Percentiles rank a stretch among this genome's conserved stretches.
Conservation (phyloP, 37 sponge, comb jelly and placozoan genomes). For the Agelas oroides region DNA sequence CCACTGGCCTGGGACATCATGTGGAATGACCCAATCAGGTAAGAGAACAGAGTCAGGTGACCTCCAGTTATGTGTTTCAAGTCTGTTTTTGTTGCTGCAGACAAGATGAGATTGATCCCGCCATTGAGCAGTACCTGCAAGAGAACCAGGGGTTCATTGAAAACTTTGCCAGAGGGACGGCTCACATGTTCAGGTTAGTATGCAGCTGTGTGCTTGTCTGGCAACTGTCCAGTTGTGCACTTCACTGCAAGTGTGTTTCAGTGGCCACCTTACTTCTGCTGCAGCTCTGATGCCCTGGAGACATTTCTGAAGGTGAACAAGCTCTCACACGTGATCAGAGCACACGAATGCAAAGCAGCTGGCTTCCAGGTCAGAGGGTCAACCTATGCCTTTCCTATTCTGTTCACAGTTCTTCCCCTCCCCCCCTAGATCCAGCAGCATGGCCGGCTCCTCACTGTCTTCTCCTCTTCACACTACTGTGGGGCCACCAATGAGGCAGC, state of each 20-base stretch:
- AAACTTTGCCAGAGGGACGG: conserved; percentile 87
- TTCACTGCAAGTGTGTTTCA: neutral
- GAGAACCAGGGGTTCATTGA: conserved; percentile 77
- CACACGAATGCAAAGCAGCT: conserved; percentile 92
- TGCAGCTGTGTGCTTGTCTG: neutral
- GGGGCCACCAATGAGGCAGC: conserved; percentile 96
- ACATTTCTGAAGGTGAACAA: conserved; percentile 78
- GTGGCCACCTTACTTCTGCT: neutral
- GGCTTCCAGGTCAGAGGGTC: conserved; percentile 85
- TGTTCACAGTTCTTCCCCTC: neutral
- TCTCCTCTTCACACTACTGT: conserved; percentile 96
- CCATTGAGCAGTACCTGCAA: conserved; percentile 45
- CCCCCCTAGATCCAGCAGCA: conserved; percentile 83
- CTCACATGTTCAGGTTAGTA: conserved; percentile 88
- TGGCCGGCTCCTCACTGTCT: conserved; percentile 95
- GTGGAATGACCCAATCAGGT: conserved; percentile 98
- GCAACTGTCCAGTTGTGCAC: neutral
- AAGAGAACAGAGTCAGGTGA: conserved; percentile 9
- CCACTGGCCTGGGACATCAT: conserved; percentile 94
- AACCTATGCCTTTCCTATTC: neutral
- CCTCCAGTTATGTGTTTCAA: neutral
- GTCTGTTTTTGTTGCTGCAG: conserved; percentile 5
- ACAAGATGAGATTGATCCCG: conserved; percentile 63
- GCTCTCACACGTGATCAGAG: conserved; percentile 93
- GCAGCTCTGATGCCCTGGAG: conserved; percentile 80